Base-by-base conservation (phyloP, 1,140 invertebrate species). In the Heterodera schachtii region DNA sequence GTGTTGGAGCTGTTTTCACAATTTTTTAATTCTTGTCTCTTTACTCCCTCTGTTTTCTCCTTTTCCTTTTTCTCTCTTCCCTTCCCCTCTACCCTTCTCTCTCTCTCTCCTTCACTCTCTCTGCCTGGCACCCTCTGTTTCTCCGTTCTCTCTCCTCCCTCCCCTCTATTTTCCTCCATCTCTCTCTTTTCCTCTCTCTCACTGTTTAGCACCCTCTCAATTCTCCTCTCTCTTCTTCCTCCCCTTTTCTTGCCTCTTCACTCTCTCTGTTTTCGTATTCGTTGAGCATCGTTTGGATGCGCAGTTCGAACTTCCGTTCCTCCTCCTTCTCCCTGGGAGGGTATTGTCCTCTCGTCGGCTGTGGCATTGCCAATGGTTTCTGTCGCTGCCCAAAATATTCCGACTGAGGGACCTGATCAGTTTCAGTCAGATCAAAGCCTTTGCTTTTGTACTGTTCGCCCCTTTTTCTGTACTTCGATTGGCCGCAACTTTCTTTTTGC, bases 341-440 rank as follows among this genome's bases (percentile, higher is more conserved):
- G 67, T 83, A 83, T 49, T 80, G 46, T 2, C 76, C 82, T 46
- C 83, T 21, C 43, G 83, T 84, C 31, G 73, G 83, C 21, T 84
- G 79, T 7, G 83, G 82, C 66, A 83, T 3, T 16, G 31, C 21
- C 43, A 31, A 41, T 41, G 74, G 52, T 8, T 66, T 52, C 21
- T 52, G 52, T 8, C 79, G 41, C 21, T 52, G 74, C 16, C 75
- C 78, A 60, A 80, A 74, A 78, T 85, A 84, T 60, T 84, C 85
- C 47, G 41, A 52, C n/a, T 49, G 73, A 13, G 60, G 57, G 21
- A n/a, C 11, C 52, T 85, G 6, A 31, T 7, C 21, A 31, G 21
- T 8, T 41, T 41, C 5, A 21, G 31, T 44, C 52, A 16, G 9
- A 46, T n/a, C 3, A 4, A 78, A 49, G 64, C n/a, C 4, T n/a